Evolutionary conservation across 2,797 vertebrate genomes (phyloP).

Genomic region (Poliocrania exsul): DNA sequence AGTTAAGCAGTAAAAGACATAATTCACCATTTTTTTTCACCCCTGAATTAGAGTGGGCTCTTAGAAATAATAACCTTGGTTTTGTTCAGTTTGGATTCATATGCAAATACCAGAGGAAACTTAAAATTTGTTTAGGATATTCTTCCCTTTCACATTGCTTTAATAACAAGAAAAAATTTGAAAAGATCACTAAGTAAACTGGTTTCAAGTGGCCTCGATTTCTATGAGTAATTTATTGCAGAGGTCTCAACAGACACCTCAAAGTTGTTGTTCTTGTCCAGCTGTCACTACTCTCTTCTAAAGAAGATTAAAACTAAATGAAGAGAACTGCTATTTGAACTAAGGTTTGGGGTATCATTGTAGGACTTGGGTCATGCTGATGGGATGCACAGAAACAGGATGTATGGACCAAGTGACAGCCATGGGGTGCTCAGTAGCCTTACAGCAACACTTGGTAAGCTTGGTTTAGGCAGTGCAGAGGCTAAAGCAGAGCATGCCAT

Average conservation of each 20-base stretch:
- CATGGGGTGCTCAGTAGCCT: not conserved
- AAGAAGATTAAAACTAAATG: not conserved
- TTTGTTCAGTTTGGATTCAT: slow-evolving; percentile 11
- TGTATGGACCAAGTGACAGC: not conserved
- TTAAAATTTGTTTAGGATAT: not conserved
- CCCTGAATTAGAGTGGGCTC: not conserved
- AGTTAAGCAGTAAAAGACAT: not conserved
- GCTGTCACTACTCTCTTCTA: not conserved
- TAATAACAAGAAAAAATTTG: not conserved
- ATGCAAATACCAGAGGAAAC: not conserved
- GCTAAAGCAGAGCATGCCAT: not conserved
- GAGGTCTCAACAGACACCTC: not conserved
- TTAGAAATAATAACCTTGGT: not conserved
- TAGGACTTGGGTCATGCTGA: not conserved
- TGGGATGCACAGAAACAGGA: not conserved
- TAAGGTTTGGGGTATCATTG: not conserved
- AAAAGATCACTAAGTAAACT: not conserved
- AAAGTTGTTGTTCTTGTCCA: not conserved
- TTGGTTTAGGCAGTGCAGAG: not conserved
- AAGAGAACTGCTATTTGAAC: not conserved
- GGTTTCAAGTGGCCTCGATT: not conserved
- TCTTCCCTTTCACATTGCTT: not conserved
- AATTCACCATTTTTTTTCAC: not conserved
- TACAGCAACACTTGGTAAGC: rapidly evolving
- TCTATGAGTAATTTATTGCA: not conserved